Percentiles rank a stretch among this genome's conserved stretches.
phyloP scores from a whole-genome alignment of 2,888 invertebrate species.

The Leptinotarsa tumamoca region DNA sequence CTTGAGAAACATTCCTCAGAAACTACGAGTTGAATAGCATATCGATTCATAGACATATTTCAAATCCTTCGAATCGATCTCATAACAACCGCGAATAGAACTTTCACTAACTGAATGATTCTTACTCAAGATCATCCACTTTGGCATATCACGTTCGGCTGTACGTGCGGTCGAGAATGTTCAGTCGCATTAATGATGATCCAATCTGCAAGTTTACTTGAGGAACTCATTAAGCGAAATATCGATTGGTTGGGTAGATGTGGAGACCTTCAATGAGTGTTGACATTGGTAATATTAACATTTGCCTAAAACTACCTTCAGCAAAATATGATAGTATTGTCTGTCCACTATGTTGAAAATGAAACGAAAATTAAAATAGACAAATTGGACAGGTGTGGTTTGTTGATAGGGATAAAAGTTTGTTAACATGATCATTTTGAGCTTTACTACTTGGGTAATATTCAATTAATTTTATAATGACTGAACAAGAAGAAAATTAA shows the following conservation, averaged over 20 bases:
- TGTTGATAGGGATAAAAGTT: no score
- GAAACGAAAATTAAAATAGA: no score
- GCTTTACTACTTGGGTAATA: no score
- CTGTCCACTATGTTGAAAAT: no score
- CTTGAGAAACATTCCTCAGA: not conserved
- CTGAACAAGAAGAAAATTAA: no score
- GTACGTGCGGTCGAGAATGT: constrained; percentile 1
- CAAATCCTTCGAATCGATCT: not conserved
- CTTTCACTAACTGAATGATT: constrained; percentile 13
- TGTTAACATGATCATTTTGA: no score
- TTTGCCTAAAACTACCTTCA: not conserved
- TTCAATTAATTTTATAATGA: no score
- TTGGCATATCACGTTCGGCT: not conserved
- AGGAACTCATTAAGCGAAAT: not conserved
- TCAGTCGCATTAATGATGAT: not conserved
- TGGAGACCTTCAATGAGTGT: not conserved
- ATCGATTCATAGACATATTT: not conserved
- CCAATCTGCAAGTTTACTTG: constrained; percentile 1
- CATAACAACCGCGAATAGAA: constrained; percentile 4
- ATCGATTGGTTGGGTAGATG: not conserved
- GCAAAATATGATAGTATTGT: no score
- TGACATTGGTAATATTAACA: not conserved
- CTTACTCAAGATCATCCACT: constrained; percentile 5
- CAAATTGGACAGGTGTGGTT: no score
- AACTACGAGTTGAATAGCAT: not conserved